Conservation (phyloP, 1,140 invertebrate species). For the Calliphora vicina region DNA sequence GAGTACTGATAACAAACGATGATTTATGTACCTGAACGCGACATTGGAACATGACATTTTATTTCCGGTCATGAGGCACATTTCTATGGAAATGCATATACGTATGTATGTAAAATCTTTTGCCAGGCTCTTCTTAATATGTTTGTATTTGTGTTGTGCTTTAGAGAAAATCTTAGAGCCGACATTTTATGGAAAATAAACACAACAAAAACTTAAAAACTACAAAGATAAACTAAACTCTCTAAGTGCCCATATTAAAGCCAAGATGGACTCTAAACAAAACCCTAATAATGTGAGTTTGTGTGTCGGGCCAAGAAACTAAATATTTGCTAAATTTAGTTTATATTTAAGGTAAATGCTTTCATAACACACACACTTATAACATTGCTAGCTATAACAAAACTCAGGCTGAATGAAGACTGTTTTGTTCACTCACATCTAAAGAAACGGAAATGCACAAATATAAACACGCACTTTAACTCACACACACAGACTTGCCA, state of each 20-base stretch:
- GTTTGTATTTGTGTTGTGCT: too few species aligned
- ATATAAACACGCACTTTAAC: not conserved
- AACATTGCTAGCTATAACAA: not conserved
- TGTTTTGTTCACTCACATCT: not conserved
- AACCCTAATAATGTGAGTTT: not conserved
- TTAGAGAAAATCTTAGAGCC: not conserved
- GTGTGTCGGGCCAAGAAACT: not conserved
- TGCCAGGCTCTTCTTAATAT: too few species aligned
- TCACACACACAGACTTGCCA: not conserved
- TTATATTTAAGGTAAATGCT: constrained; percentile 22
- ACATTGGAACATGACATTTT: too few species aligned
- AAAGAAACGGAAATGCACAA: constrained; percentile 21
- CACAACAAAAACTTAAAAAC: not conserved
- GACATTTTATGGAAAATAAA: not conserved
- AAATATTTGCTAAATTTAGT: constrained; percentile 20
- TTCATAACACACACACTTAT: not conserved
- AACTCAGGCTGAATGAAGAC: not conserved
- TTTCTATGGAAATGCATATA: too few species aligned
- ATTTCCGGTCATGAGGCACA: too few species aligned
- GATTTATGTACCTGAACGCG: too few species aligned
- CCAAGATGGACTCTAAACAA: constrained; percentile 7
- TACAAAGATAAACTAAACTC: not conserved
- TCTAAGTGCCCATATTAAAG: constrained; percentile 21
- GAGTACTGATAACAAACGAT: too few species aligned
- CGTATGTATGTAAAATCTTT: too few species aligned